Conservation (phyloP, 92 coral and sea anemone genomes). For the Epizoanthus illoricatus region DNA sequence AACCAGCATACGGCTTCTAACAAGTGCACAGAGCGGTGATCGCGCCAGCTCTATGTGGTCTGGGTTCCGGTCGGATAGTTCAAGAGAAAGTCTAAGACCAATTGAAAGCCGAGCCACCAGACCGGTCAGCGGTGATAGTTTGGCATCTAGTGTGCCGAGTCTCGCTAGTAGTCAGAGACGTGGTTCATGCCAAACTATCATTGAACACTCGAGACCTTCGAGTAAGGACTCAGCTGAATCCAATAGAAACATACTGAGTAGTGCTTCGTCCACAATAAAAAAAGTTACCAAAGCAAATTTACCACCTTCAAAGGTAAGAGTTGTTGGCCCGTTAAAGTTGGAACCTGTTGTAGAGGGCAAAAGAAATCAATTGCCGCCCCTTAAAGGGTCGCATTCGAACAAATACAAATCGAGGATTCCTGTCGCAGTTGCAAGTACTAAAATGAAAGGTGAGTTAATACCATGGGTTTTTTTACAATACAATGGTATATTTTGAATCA, state of each 20-base stretch:
- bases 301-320: slow-evolving; percentile 24
- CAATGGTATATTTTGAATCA: no score
- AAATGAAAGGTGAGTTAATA: slow-evolving; percentile 1
- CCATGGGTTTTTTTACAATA: background rate
- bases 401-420: slow-evolving; percentile 1
- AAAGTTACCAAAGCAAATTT: background rate
- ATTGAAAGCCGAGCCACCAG: slow-evolving; percentile 37
- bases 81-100: slow-evolving; percentile 29
- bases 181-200: slow-evolving; percentile 40
- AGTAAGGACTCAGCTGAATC: background rate
- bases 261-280: background rate
- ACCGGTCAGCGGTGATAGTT: background rate
- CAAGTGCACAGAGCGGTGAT: slow-evolving; percentile 20
- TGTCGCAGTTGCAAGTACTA: slow-evolving; percentile 3
- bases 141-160: background rate
- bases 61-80: slow-evolving; percentile 32
- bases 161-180: background rate
- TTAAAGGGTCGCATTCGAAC: background rate
- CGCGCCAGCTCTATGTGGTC: slow-evolving; percentile 56
- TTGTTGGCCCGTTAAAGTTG: slow-evolving; percentile 19
- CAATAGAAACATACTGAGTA: background rate
- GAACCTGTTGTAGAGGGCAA: slow-evolving; percentile 1
- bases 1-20: slow-evolving; percentile 23
- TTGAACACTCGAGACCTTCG: slow-evolving; percentile 31
- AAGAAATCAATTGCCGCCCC: slow-evolving; percentile 13